Base-by-base conservation (phyloP, 2,888 invertebrate genomes). In the Leptinotarsa tumamoca region DNA sequence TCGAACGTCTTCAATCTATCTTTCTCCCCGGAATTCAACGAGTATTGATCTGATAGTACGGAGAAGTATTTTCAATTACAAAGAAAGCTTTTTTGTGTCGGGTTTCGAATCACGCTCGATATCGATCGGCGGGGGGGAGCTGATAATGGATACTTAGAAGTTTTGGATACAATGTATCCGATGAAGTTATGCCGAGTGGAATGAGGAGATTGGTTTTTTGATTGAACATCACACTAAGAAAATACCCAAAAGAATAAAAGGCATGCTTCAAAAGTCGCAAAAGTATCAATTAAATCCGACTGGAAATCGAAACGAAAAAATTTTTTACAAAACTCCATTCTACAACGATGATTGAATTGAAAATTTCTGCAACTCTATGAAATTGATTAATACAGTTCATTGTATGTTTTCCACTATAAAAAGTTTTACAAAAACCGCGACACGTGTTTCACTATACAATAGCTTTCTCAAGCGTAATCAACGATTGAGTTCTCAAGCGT, bases 71-170 rank as follows among this genome's bases (percentile, higher is more conserved):
- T 79, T 73, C 78, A 79, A 79, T 79, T 76, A 79, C 71, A 76
- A 69, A 74, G 73, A 79, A 75, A 79, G 78, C 75, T 77, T 79
- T 79, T 79, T 77, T 79, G 75, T 75, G 75, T 79, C 63, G 73
- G 71, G 68, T 68, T 67, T 68, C 74, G 58, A 69, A 78, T 78
- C 78, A 78, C 76, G 74, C 74, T 73, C 75, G 74, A 71, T 69
- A 73, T 68, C 75, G 67, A 78, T 76, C 76, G 63, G 70, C 17
- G 23, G 63, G 43, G 18, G 63, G 61, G 43, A 43, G 63, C 63
- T n/a, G 27, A 17, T 63, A 63, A 63, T 63, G 63, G 63, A 63
- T 17, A 43, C 27, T 61, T 33, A 10, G 43, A 43, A 33, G 63
- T 63, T 63, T 63, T n/a, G 7, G 63, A 61, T 61, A 15, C 61